Evolutionary conservation across 2,888 invertebrate genomes (phyloP).

Genomic region (Entomobrya multifasciata): DNA sequence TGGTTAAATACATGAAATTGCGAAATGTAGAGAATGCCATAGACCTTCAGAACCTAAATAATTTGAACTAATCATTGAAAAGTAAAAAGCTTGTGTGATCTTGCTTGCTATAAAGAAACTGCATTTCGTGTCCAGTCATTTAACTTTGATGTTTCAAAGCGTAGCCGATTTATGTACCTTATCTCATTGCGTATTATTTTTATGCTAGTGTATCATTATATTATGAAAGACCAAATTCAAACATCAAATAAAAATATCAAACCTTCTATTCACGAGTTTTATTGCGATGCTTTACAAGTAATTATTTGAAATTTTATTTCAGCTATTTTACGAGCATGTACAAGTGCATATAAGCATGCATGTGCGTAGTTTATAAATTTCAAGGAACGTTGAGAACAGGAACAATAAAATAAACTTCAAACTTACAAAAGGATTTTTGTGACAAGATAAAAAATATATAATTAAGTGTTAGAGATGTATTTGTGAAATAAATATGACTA

Average conservation of each 20-base stretch:
- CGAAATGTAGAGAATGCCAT: background rate
- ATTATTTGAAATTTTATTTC: background rate
- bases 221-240: background rate
- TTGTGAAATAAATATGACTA: background rate
- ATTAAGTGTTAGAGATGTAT: background rate
- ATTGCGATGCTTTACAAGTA: background rate
- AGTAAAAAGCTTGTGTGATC: conserved; percentile 4
- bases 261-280: background rate
- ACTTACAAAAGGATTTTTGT: background rate
- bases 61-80: background rate
- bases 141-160: background rate
- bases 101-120: conserved; percentile 16
- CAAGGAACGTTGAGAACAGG: background rate
- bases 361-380: too few species aligned
- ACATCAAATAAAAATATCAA: background rate
- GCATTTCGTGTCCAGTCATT: conserved; percentile 51
- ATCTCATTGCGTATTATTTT: background rate
- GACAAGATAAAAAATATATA: conserved; percentile 3
- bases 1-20: too few species aligned
- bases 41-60: conserved; percentile 39
- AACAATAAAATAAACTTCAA: conserved; percentile 2
- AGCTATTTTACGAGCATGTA: too few species aligned
- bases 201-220: background rate
- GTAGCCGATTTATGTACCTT: conserved; percentile 4
- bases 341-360: background rate